Evolutionary conservation across 2,888 invertebrate species (phyloP), one percentile per base, ranked within the genome.

Genomic region (Polyploca ridens): DNA sequence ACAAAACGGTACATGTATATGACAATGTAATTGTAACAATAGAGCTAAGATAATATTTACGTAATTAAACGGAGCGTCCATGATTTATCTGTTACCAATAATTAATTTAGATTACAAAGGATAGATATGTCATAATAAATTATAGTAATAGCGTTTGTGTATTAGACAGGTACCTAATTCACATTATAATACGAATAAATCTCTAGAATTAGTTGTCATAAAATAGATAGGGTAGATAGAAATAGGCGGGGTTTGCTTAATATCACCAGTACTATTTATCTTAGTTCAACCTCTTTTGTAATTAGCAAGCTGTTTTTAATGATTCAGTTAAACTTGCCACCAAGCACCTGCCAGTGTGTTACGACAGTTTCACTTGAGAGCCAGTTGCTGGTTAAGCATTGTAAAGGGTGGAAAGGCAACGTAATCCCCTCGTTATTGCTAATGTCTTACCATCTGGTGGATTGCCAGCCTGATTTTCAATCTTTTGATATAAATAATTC

Each of bases 141-240:
- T 49, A 16, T 11, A 14, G 49, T 49, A 16, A 49, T 49, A 49
- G 49, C 49, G 6, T 49, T 49, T n/a, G 19, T 16, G 54, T 19
- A 19, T n/a, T 54, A 19, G 54, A 54, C 54, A 54, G 54, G 54
- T 19, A n/a, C n/a, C n/a, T n/a, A 54, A 54, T n/a, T 54, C 54
- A 54, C 54, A 54, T 54, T 46, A 46, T 46, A 5, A n/a, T 41
- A 35, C 13, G 13, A 5, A 41, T 13, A 44, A 8, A 44, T 44
- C 44, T 46, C 44, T n/a, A 46, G 14, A 46, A 14, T 14, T 14
- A 46, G 5, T 14, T 46, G 14, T 46, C 44, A 46, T 46, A 46
- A 46, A 46, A 14, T 46, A 46, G n/a, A 44, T 27, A 27, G 27
- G 27, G 27, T 27, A 27, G 27, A 27, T 35, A 13, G 44, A 2